phyloP scores from a whole-genome alignment of 1,140 invertebrate genomes.

The Brachystomella parvula region DNA sequence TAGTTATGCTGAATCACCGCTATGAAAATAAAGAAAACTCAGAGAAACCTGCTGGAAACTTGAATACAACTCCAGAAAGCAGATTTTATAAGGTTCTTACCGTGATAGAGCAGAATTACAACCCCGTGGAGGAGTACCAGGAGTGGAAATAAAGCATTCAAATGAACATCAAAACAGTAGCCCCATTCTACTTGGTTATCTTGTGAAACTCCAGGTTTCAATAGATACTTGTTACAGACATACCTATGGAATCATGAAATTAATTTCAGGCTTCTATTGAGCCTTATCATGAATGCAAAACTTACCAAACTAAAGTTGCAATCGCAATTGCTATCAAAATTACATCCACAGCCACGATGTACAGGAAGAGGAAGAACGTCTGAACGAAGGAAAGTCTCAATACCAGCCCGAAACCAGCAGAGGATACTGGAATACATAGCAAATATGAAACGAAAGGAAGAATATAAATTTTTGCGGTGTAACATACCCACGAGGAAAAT shows the following conservation, averaged over 20 bases:
- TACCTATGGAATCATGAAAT: constrained; percentile 54
- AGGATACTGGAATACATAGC: constrained; percentile 60
- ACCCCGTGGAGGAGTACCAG: constrained; percentile 88
- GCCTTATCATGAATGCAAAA: background rate
- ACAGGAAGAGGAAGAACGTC: constrained; percentile 80
- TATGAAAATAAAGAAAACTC: constrained; percentile 46
- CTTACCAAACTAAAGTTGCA: constrained; percentile 82
- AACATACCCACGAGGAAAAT: constrained; percentile 74
- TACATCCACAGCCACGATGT: constrained; percentile 91
- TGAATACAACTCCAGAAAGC: too few relatives aligned
- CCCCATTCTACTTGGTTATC: constrained; percentile 93
- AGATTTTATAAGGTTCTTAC: constrained; percentile 49
- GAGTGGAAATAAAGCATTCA: constrained; percentile 96
- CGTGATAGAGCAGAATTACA: constrained; percentile 79
- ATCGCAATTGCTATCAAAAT: constrained; percentile 78
- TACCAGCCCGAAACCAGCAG: constrained; percentile 77
- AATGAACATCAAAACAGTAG: constrained; percentile 96
- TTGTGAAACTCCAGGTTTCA: constrained; percentile 52
- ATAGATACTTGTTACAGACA: constrained; percentile 77
- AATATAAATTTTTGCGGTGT: constrained; percentile 1
- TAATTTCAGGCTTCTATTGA: background rate
- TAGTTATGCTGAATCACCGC: constrained; percentile 65
- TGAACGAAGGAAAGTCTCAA: constrained; percentile 64
- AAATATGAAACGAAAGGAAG: background rate
- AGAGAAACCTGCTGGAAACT: too few relatives aligned